Evolutionary conservation across 2,888 invertebrate genomes (phyloP), one percentile per base, ranked within the genome.

Genomic region (Himalopsyche tibetana): DNA sequence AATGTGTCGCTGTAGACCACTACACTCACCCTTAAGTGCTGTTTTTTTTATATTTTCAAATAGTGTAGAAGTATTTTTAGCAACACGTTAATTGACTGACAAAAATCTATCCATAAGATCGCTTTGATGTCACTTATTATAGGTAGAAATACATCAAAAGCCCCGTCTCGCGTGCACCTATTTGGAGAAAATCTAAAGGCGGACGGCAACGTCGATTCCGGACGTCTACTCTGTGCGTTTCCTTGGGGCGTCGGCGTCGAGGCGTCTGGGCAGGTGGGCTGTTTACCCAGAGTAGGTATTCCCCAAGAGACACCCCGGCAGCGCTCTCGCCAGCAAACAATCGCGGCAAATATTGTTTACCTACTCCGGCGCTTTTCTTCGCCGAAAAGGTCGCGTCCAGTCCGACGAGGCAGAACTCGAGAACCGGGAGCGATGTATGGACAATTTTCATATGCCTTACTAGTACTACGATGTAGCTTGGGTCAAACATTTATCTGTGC

Each of bases 271-370:
- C 63, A 63, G 63, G 63, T 63, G 63, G 63, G 63, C 63, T 63
- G 63, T 63, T 63, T 63, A 28, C 63, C 63, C 63, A 19, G 19
- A 15, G 63, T 63, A 28, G 63, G 63, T n/a, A 19, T 63, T 63
- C 63, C 63, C 63, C 63, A 19, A 63, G 63, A 63, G 63, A 63
- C 63, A 19, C 63, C 63, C 63, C 63, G 4, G 19, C n/a, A 63
- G 19, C 63, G 63, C 28, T 63, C 63, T 63, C 63, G 63, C 63
- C 63, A 19, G 28, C 63, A 63, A 63, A 63, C 63, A 63, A 63
- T 63, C 63, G 63, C 63, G 63, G 19, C 63, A 63, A 63, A 63
- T 63, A 63, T 63, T 63, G 63, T 63, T 63, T 63, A 63, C 63
- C 63, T 63, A 63, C 19, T 63, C 63, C 19, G 63, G n/a, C 19